Evolutionary conservation across 2,888 invertebrate genomes (phyloP).

Genomic region (Pristionchus maxplancki): DNA sequence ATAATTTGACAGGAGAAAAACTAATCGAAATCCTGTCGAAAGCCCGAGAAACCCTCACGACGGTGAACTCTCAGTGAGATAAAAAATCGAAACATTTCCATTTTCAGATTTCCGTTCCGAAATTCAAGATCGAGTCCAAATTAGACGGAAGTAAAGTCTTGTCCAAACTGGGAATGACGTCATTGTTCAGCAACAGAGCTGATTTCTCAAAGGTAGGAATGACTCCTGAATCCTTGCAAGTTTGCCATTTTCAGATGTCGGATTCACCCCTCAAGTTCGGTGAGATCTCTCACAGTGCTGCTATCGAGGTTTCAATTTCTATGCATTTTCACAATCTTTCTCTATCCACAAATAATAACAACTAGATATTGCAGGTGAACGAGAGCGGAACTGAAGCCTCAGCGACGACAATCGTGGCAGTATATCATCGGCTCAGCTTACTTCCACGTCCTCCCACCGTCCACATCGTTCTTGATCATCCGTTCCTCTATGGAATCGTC

Average conservation of each 20-base stretch:
- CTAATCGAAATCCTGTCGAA: neutral
- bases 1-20: neutral
- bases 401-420: neutral
- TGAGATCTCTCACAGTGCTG: neutral
- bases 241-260: neutral
- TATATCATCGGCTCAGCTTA: no score
- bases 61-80: no score
- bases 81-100: no score
- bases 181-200: neutral
- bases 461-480: neutral
- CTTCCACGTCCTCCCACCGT: no score
- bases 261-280: neutral
- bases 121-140: neutral
- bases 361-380: neutral
- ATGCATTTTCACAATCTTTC: neutral
- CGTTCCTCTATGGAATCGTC: conserved; percentile 9
- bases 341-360: no score
- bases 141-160: neutral
- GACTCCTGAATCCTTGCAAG: neutral
- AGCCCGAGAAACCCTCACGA: neutral
- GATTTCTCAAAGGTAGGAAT: neutral
- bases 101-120: neutral
- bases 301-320: neutral
- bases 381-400: neutral
- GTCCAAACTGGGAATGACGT: neutral